These are phyloP conservation scores for Spea multiplicata DNA, from an alignment of 2,113 vertebrate genomes.

Conservation along the genomic window DNA sequence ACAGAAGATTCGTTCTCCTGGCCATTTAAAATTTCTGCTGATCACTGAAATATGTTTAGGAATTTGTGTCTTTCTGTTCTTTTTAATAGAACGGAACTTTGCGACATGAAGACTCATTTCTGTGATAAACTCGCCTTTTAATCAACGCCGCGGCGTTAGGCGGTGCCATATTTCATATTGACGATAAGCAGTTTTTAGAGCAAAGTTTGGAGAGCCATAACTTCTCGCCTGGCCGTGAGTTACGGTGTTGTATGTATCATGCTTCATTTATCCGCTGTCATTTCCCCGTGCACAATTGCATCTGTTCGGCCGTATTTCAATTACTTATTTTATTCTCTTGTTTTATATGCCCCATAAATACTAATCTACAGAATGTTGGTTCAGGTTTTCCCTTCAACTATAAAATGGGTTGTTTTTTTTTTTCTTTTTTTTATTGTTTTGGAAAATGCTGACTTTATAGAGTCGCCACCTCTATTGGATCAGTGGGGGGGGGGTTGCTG, in stretches of 20 bases:
- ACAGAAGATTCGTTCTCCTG: too few species aligned
- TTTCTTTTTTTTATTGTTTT: background rate
- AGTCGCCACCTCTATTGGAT: too few species aligned
- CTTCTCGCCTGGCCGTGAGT: background rate
- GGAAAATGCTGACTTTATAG: too few species aligned
- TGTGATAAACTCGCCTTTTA: too few species aligned
- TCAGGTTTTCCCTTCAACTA: background rate
- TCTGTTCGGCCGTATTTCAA: slow-evolving; percentile 13
- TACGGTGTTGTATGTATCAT: slow-evolving; percentile 2
- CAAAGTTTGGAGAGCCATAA: background rate
- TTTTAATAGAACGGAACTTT: too few species aligned
- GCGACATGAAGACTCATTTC: too few species aligned
- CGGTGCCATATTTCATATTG: background rate
- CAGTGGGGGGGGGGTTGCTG: too few species aligned
- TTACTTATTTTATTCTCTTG: slow-evolving; percentile 9
- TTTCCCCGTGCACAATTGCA: background rate
- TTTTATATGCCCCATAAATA: slow-evolving; percentile 8
- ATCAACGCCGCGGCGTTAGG: background rate
- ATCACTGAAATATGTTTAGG: too few species aligned
- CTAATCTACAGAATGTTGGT: background rate
- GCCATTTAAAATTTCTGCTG: too few species aligned
- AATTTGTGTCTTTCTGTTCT: too few species aligned
- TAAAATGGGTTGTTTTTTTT: background rate
- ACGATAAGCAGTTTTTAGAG: background rate
- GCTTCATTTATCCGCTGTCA: slow-evolving; percentile 8